A percentile compares a stretch with the other conserved stretches of the same genome.
These are phyloP conservation scores for Drosophila sucinea DNA, from an alignment of 1,140 invertebrate species.

Conservation along the genomic window DNA sequence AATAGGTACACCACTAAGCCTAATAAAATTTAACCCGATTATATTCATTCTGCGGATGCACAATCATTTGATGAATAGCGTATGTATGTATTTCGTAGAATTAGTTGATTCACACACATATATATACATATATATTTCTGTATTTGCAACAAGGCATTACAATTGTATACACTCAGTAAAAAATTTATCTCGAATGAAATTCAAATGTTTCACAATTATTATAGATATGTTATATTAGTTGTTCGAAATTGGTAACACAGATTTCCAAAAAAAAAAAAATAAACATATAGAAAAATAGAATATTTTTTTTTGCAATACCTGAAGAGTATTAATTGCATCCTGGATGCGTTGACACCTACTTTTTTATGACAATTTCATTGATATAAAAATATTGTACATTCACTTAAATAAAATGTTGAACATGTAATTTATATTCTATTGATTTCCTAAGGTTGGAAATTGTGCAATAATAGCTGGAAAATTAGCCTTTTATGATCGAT, in stretches of 20 bases:
- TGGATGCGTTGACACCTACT: neutral
- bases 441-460: neutral
- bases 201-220: no score
- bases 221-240: neutral
- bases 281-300: neutral
- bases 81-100: neutral
- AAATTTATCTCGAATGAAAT: neutral
- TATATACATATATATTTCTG: neutral
- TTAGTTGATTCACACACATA: neutral
- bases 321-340: no score
- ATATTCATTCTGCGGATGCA: no score
- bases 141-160: neutral
- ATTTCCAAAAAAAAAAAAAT: neutral
- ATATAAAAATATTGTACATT: neutral
- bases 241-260: neutral
- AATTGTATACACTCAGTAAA: constrained; percentile 8
- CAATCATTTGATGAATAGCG: no score
- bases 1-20: no score
- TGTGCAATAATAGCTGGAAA: neutral
- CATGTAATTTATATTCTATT: neutral
- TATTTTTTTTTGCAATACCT: neutral
- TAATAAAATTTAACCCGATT: neutral
- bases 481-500: neutral
- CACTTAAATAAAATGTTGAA: neutral
- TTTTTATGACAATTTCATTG: neutral